Percentiles rank a stretch among this genome's conserved stretches.
These are phyloP conservation scores for Calyptommatus sinebrachiatus DNA, from an alignment of 2,113 vertebrate species.

Conservation along the genomic window DNA sequence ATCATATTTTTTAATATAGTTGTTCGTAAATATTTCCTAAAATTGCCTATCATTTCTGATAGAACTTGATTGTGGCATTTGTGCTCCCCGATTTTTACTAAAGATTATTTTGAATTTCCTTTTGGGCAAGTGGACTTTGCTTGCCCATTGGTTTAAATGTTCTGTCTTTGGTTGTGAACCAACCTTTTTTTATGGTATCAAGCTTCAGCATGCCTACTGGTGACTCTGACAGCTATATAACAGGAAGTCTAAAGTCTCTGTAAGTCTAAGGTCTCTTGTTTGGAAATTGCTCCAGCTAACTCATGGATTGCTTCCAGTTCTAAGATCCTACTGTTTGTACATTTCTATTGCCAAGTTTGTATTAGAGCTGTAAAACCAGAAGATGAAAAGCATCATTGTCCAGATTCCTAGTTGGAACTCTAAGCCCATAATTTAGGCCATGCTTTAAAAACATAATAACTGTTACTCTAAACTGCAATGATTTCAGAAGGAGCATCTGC, in stretches of 20 bases:
- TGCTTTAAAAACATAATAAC: conserved; percentile 23
- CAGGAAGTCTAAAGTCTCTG: neutral
- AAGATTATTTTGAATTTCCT: neutral
- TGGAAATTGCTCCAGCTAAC: neutral
- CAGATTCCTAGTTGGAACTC: conserved; percentile 3
- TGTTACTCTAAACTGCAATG: conserved; percentile 1
- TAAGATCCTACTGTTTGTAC: neutral
- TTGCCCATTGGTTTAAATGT: neutral
- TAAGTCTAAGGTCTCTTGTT: neutral
- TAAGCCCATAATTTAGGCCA: conserved; percentile 17
- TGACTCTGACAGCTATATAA: neutral
- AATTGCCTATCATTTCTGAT: neutral
- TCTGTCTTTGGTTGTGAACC: too few species aligned
- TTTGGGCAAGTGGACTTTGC: neutral
- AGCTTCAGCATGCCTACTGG: too few species aligned
- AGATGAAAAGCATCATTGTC: conserved; percentile 17
- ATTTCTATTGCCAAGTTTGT: neutral
- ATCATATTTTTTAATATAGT: too few species aligned
- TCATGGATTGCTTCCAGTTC: neutral
- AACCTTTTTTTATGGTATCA: neutral
- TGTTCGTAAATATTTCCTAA: too few species aligned
- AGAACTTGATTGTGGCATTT: neutral
- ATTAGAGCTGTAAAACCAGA: conserved; percentile 14
- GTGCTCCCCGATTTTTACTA: neutral
- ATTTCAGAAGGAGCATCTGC: neutral